Conservation (phyloP, 2,888 invertebrate species). For the Drosophila affinis region DNA sequence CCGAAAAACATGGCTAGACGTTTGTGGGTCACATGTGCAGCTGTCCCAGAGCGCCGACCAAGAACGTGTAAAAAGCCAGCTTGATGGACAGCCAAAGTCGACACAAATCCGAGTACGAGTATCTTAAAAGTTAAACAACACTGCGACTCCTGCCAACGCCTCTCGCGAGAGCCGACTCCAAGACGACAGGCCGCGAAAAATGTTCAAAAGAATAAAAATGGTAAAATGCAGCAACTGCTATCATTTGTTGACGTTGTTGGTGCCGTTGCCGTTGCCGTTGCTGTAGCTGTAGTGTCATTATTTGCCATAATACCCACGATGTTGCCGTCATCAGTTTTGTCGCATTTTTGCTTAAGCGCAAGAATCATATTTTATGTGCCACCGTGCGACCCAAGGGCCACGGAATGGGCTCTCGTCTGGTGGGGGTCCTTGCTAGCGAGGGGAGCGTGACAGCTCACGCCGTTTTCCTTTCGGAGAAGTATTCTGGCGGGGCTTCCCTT, state of each 20-base stretch:
- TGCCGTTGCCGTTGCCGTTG: constrained; percentile 25
- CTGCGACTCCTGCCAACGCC: constrained; percentile 45
- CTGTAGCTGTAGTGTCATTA: constrained; percentile 54
- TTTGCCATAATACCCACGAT: constrained; percentile 67
- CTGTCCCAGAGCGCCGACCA: neutral
- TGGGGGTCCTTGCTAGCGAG: constrained; percentile 4
- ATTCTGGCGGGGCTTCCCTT: neutral
- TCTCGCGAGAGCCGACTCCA: constrained; percentile 42
- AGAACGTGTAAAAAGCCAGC: neutral
- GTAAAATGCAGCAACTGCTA: constrained; percentile 62
- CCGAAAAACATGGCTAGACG: constrained; percentile 54
- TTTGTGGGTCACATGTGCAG: constrained; percentile 42
- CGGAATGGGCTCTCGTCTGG: constrained; percentile 4
- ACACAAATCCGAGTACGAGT: constrained; percentile 66
- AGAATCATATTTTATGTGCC: constrained; percentile 65
- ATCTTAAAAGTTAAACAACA: constrained; percentile 73
- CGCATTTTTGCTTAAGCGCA: constrained; percentile 62
- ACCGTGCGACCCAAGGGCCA: constrained; percentile 35
- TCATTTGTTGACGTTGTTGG: constrained; percentile 52
- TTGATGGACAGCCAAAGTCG: constrained; percentile 28
- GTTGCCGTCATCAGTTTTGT: constrained; percentile 72
- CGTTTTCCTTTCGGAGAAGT: too few relatives aligned
- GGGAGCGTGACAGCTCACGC: neutral
- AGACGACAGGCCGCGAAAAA: constrained; percentile 46
- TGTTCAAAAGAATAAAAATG: constrained; percentile 14